phyloP scores from a whole-genome alignment of 1,140 invertebrate species.

The Calephelis nemesis region DNA sequence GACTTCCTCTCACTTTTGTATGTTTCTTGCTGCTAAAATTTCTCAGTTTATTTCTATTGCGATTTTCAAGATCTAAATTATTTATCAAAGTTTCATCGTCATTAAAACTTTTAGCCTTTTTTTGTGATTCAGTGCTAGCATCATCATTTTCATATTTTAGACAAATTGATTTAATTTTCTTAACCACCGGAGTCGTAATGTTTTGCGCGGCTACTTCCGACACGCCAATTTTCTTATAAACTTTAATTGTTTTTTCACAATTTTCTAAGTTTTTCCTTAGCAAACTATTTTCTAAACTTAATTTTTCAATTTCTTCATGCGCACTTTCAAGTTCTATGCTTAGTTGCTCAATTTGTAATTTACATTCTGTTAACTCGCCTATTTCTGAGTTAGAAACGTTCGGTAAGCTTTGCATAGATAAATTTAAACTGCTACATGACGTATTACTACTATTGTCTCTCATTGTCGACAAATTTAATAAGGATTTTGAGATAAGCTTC shows the following conservation, averaged over 20 bases:
- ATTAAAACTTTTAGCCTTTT: too few relatives aligned
- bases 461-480: not conserved
- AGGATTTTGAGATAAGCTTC: not conserved
- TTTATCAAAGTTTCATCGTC: not conserved
- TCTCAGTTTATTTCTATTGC: not conserved
- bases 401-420: slow-evolving; percentile 3
- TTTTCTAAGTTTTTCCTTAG: not conserved
- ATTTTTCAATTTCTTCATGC: not conserved
- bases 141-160: too few relatives aligned
- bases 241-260: not conserved
- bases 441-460: not conserved
- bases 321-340: not conserved
- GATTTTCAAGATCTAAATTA: not conserved
- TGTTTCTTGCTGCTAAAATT: not conserved
- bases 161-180: too few relatives aligned
- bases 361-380: not conserved
- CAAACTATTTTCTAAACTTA: not conserved
- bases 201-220: not conserved
- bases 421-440: not conserved
- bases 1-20: not conserved
- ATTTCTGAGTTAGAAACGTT: not conserved
- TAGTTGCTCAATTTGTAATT: not conserved
- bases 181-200: too few relatives aligned
- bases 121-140: too few relatives aligned
- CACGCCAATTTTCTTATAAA: not conserved